Evolutionary conservation across 1,140 invertebrate species (phyloP), one percentile per base, ranked within the genome.

Genomic region (Euura lappo): DNA sequence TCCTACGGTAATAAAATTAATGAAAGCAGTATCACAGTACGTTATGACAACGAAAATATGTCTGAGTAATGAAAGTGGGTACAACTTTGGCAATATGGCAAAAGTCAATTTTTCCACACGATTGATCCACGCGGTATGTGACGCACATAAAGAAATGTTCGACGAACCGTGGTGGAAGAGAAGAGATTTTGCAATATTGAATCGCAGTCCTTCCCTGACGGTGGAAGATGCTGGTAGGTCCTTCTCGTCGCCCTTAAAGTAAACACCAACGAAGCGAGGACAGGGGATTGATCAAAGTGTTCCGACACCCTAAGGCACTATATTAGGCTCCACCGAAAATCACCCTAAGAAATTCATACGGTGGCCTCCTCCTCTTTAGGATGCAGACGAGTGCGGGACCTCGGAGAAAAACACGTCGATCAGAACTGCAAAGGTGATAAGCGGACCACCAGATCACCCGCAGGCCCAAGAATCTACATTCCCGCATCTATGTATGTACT

Each of bases 211-310:
- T n/a, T 60, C 10, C 8, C 51, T 60, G 51, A 8, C 51, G 51
- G 2, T n/a, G 51, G 10, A 45, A 80, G 79, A 84, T 83, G 80
- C 82, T 83, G 80, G 81, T 81, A 74, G 65, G 72, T 78, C 72
- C 51, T 73, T 75, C 79, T 60, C 51, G 51, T 60, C 51, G 51
- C 83, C 83, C 83, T 85, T 78, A 82, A 78, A 80, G 81, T 83
- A 84, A 85, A 85, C 80, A 84, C 78, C 73, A 71, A 71, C 72
- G 71, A 71, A 76, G 70, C 68, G 67, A n/a, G 70, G 75, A 69
- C 72, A 77, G 76, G 76, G 77, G 78, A 76, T 77, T 82, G 83
- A 85, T 85, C 83, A 85, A 85, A 85, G 83, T 83, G 82, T 82
- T 79, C 83, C 84, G 78, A 81, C 83, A 84, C 83, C 83, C 83